Conservation (phyloP, 2,113 vertebrate species). For the Zootoca vivipara region DNA sequence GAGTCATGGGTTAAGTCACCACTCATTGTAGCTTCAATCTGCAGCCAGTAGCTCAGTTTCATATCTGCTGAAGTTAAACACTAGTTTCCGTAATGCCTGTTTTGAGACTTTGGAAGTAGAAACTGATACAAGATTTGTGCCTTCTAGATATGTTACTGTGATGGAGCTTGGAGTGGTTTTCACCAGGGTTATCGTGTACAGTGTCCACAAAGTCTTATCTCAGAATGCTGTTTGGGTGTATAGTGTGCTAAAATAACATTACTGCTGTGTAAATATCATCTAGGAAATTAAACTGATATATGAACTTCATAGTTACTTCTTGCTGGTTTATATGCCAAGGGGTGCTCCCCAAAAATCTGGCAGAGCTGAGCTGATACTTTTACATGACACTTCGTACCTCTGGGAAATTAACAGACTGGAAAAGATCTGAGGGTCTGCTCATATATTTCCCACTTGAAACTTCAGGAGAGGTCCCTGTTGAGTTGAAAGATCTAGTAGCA, state of each 20-base stretch:
- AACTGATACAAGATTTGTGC: neutral
- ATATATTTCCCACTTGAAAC: constrained; percentile 1
- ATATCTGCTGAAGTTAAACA: neutral
- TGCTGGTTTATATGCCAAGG: neutral
- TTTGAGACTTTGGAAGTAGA: neutral
- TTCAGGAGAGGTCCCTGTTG: neutral
- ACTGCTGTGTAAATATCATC: neutral
- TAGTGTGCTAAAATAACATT: neutral
- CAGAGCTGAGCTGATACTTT: neutral
- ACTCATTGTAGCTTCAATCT: neutral
- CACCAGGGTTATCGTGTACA: neutral
- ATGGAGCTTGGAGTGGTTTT: neutral
- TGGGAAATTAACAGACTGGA: neutral
- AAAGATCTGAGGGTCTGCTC: neutral
- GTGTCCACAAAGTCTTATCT: neutral
- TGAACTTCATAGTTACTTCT: neutral
- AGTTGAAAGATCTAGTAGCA: neutral
- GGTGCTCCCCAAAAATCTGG: accelerated
- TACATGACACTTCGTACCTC: neutral
- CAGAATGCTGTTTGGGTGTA: neutral
- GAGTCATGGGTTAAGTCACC: neutral
- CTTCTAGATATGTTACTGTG: neutral
- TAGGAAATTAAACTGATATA: neutral
- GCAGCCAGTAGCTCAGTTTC: neutral
- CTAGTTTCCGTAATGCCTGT: neutral